Conservation (phyloP, 2,113 vertebrate species). For the Patagioenas fasciata region DNA sequence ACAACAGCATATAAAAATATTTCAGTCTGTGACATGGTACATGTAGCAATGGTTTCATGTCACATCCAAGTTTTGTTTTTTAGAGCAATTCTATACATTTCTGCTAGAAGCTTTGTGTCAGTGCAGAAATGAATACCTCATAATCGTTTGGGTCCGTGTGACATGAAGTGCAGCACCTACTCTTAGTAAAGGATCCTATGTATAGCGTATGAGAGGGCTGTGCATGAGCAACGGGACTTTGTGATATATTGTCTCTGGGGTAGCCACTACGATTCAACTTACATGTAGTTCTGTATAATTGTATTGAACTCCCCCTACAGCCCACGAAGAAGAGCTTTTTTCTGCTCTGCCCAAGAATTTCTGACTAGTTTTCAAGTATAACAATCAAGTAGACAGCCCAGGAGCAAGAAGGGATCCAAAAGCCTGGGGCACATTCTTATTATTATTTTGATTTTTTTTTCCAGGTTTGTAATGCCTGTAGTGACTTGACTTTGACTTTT, state of each 20-base stretch:
- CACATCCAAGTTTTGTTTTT: neutral
- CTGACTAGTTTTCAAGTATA: neutral
- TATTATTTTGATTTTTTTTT: neutral
- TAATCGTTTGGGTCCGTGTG: neutral
- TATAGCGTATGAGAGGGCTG: neutral
- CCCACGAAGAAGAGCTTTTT: neutral
- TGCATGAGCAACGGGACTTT: neutral
- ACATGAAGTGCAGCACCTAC: neutral
- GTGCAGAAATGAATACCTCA: neutral
- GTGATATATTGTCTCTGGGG: neutral
- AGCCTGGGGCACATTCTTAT: neutral
- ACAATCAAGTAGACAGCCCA: neutral
- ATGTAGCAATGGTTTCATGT: neutral
- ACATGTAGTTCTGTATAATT: neutral
- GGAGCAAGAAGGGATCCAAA: neutral
- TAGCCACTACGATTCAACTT: neutral
- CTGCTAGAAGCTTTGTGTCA: neutral
- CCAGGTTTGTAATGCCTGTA: neutral
- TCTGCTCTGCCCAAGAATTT: neutral
- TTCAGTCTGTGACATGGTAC: neutral
- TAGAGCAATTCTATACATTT: neutral
- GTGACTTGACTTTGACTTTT: neutral
- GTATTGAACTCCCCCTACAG: neutral
- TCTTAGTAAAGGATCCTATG: neutral
- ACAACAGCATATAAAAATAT: neutral